Evolutionary conservation across 2,888 invertebrate genomes (phyloP), one percentile per base, ranked within the genome.

Genomic region (Entomobrya proxima): DNA sequence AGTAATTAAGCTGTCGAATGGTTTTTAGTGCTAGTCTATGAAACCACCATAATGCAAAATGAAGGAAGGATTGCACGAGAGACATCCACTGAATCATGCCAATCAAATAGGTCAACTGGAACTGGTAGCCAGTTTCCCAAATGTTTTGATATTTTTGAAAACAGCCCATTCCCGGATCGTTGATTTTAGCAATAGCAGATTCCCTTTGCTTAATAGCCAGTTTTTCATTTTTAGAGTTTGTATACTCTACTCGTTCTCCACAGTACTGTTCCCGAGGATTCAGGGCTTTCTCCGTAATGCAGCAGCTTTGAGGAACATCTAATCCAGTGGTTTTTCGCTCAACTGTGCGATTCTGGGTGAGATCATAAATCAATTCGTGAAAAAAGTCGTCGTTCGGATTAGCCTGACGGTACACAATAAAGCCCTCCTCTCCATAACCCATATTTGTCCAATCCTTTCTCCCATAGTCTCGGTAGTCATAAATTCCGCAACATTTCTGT

Each of bases 401-500:
- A 2, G 84, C 84, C 50, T 69, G 21, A 1, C 84, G 69, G 52
- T 32, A 58, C 21, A 84, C 84, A 1, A 18, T n/a, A 37, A 84
- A 84, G 5, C 84, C 84, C 27, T n/a, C 13, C 7, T 27, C n/a
- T 9, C 75, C 75, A 27, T 84, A 84, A 11, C 84, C 72, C 13
- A 1, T 27, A 21, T 77, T 27, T 9, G 55, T 72, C 55, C 64
- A 83, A 15, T 72, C 77, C n/a, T 69, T 52, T 24, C 55, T 11
- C 6, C 77, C 84, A 18, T 84, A 84, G 30, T 84, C 84, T 24
- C 27, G 18, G 18, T 78, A 84, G 27, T 58, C 58, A 37, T 84
- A 72, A 52, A 84, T 84, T 55, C 84, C 84, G 47, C 84, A 84
- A 47, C 84, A 84, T 69, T 67, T 69, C 84, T 84, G 9, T n/a